A percentile compares a stretch with the other conserved stretches of the same genome.
Conservation (phyloP, 2,888 invertebrate genomes). For the Melanostoma mellinum region DNA sequence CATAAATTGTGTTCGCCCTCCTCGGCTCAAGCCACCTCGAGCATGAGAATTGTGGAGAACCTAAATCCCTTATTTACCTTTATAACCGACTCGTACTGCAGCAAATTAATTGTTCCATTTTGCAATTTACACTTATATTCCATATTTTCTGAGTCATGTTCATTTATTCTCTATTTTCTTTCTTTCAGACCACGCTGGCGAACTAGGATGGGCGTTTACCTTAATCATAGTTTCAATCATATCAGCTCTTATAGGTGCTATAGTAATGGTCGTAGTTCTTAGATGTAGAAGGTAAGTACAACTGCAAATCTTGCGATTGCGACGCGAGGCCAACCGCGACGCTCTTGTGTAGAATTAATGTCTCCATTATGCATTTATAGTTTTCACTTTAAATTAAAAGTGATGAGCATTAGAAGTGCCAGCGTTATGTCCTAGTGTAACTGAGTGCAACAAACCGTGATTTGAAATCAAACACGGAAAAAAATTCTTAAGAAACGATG, state of each 20-base stretch:
- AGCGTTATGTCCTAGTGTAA: neutral
- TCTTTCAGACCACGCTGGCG: conserved; percentile 81
- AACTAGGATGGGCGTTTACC: conserved; percentile 86
- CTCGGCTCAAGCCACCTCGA: neutral
- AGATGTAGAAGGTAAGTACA: conserved; percentile 84
- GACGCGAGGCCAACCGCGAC: neutral
- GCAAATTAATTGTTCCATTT: conserved; percentile 65
- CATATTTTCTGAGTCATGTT: conserved; percentile 55
- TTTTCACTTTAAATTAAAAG: conserved; percentile 64
- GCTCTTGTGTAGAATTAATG: conserved; percentile 43
- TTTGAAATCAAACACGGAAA: conserved; percentile 47
- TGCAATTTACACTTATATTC: conserved; percentile 63
- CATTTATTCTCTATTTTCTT: conserved; percentile 43
- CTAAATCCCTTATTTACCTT: conserved; percentile 47
- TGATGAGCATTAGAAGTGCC: conserved; percentile 55
- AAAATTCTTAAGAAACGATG: conserved; percentile 21
- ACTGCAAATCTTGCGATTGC: neutral
- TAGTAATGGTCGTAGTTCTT: conserved; percentile 88
- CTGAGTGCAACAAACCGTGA: conserved; percentile 44
- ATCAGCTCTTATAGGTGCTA: conserved; percentile 88
- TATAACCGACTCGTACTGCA: conserved; percentile 43
- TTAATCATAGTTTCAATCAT: conserved; percentile 88
- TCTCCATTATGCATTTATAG: conserved; percentile 63
- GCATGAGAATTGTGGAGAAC: neutral
- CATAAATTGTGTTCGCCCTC: conserved; percentile 34